These are phyloP conservation scores for Lacanobia oleracea DNA, from an alignment of 2,888 invertebrate genomes.

Conservation along the genomic window DNA sequence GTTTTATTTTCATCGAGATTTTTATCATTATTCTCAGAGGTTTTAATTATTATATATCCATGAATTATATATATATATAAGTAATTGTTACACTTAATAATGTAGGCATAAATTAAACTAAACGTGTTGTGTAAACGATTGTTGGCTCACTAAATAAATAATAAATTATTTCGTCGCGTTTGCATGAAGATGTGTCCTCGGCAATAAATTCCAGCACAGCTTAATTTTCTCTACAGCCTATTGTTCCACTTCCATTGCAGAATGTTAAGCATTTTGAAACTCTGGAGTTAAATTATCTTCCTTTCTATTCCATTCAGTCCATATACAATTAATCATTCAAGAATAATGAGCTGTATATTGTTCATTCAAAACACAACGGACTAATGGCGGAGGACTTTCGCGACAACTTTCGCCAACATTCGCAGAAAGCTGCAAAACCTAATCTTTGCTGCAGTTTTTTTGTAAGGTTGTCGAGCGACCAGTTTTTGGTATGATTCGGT, in stretches of 20 bases:
- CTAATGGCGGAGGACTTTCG: slow-evolving; percentile 48
- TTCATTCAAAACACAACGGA: slow-evolving; percentile 53
- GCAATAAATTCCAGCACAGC: slow-evolving; percentile 19
- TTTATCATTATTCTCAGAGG: neutral
- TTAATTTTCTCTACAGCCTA: slow-evolving; percentile 15
- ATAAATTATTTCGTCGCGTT: neutral
- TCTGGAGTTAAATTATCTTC: slow-evolving; percentile 33
- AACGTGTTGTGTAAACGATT: too few relatives aligned
- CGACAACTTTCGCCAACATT: slow-evolving; percentile 55
- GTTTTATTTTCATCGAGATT: neutral
- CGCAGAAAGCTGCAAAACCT: slow-evolving; percentile 40
- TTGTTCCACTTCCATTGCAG: slow-evolving; percentile 35
- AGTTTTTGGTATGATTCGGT: neutral
- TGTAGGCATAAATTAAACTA: too few relatives aligned
- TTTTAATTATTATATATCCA: slow-evolving; percentile 19
- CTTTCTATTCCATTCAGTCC: slow-evolving; percentile 47
- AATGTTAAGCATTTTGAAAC: slow-evolving; percentile 36
- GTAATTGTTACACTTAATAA: too few relatives aligned
- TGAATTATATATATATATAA: too few relatives aligned
- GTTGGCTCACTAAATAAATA: too few relatives aligned
- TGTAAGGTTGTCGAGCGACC: slow-evolving; percentile 12
- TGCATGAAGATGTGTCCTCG: neutral
- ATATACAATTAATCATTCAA: slow-evolving; percentile 56
- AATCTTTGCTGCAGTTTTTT: slow-evolving; percentile 37
- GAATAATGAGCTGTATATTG: slow-evolving; percentile 53